Base-by-base conservation (phyloP, 2,113 vertebrate genomes). In the Formicarius rufipectus region DNA sequence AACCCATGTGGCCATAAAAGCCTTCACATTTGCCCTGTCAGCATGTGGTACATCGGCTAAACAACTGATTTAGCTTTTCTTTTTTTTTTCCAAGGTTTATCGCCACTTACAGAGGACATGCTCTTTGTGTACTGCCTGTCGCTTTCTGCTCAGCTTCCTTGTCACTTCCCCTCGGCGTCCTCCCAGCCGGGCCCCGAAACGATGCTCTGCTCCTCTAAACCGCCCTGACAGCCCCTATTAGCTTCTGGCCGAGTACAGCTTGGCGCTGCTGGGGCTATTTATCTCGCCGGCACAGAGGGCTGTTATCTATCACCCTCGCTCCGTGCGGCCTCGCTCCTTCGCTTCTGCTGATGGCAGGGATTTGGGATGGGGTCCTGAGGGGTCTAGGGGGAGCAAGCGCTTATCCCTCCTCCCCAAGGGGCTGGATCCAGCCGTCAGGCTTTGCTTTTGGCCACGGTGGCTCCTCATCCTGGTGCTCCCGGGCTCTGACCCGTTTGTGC, bases 101-200 rank as follows among this genome's bases (percentile, higher is more conserved):
- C 98, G 96, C 95, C 84, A 42, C 98, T 96, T 76, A 77, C 97
- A 98, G 98, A 96, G 97, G 97, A 98, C 93, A 17, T 22, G 94
- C 96, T 96, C 97, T 98, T 98, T 98, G 98, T 97, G 95, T 95
- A 96, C 93, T 69, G 94, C 96, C 93, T 96, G 95, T 96, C 94
- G 84, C 98, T 97, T 94, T 79, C 86, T 95, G 95, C 97, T 96
- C 96, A 63, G 89, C 97, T 96, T 96, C 95, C 88, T 97, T 96
- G 95, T 97, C 98, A 80, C 97, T 98, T 96, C 94, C 96, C 95
- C 95, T 96, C 83, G 53, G 28, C 93, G 20, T 91, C 91, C 95
- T 96, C 93, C 71, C 49, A 75, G 90, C 67, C 73, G 6, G 88
- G 93, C 85, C 72, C 91, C 22, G 50, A 94, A 95, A 94, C 23